These are phyloP conservation scores for Catharus minimus DNA, from an alignment of 2,113 vertebrate species.

Conservation along the genomic window DNA sequence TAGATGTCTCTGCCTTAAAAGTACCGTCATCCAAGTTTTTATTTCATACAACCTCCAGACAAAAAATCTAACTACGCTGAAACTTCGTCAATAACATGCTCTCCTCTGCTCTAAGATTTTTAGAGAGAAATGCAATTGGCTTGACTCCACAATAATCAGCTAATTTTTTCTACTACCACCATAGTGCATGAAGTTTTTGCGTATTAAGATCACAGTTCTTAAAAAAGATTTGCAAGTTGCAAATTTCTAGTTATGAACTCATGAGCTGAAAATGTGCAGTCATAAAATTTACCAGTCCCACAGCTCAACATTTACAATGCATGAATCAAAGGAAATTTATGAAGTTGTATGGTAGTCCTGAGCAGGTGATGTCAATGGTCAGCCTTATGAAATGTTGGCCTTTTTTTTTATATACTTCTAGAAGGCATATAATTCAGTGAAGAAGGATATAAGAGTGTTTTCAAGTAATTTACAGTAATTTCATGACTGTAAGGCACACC, in stretches of 20 bases:
- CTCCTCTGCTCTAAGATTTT: neutral
- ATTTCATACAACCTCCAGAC: neutral
- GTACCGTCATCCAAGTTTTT: neutral
- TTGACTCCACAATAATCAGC: neutral
- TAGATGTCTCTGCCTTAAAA: neutral
- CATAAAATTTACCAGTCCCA: slow-evolving; percentile 29
- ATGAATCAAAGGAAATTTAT: neutral
- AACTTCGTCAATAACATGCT: neutral
- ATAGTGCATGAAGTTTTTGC: neutral
- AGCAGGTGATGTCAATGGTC: neutral
- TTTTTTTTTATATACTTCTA: neutral
- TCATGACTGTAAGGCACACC: too few relatives aligned
- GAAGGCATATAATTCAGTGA: neutral
- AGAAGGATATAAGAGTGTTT: neutral
- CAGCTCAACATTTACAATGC: slow-evolving; percentile 10
- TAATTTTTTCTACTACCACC: neutral
- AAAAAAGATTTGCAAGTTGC: slow-evolving; percentile 34
- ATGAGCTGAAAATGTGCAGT: slow-evolving; percentile 19
- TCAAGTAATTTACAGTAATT: neutral
- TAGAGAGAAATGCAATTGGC: neutral
- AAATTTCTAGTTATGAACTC: slow-evolving; percentile 46
- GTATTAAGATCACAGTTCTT: slow-evolving; percentile 9
- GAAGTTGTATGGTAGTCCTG: neutral
- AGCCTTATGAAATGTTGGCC: neutral
- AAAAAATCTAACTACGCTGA: neutral